Evolutionary conservation across 2,113 vertebrate species (phyloP).

Genomic region (Orcinus orca): DNA sequence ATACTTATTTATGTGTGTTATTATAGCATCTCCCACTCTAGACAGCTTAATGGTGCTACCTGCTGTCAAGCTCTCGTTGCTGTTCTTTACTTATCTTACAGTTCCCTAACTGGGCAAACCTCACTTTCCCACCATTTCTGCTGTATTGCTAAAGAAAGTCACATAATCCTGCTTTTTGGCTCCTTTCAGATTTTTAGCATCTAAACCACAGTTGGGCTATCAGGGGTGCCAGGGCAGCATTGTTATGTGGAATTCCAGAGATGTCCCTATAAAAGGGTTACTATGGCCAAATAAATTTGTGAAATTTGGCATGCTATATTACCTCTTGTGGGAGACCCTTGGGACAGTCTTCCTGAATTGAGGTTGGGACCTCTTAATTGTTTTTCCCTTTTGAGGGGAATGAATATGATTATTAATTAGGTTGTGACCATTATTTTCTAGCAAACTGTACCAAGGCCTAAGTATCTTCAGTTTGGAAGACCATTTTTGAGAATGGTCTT

Average conservation of each 20-base stretch:
- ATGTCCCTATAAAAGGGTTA: not conserved
- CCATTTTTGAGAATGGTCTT: not conserved
- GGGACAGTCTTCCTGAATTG: not conserved
- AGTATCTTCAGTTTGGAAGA: not conserved
- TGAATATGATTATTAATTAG: slow-evolving; percentile 31
- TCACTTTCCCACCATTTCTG: not conserved
- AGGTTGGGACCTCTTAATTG: not conserved
- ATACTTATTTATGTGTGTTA: not conserved
- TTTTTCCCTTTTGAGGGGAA: not conserved
- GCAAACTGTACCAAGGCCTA: not conserved
- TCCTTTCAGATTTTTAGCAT: not conserved
- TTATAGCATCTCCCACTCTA: not conserved
- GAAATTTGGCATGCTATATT: not conserved
- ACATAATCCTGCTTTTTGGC: not conserved
- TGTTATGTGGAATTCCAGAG: not conserved
- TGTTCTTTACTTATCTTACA: not conserved
- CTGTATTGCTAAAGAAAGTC: not conserved
- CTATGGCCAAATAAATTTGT: not conserved
- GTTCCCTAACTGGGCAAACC: not conserved
- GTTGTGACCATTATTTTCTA: not conserved
- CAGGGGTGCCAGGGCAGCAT: not conserved
- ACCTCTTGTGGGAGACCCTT: not conserved
- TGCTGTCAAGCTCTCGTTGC: not conserved
- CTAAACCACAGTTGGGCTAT: not conserved
- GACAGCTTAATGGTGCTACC: not conserved